Conservation (phyloP, 2,113 vertebrate species). For the Mastomys coucha region DNA sequence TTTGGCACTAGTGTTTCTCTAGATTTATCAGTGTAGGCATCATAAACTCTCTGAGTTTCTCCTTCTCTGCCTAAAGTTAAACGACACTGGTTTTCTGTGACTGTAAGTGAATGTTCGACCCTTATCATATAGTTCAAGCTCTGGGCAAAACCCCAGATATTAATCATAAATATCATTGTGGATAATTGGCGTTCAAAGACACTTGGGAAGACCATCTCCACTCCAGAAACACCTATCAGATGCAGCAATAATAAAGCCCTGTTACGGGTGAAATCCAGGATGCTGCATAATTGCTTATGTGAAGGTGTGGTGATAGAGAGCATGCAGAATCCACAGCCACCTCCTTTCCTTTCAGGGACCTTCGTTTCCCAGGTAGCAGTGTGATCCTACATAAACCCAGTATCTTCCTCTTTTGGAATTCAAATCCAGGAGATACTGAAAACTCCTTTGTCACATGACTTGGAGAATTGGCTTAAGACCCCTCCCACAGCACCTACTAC, state of each 20-base stretch:
- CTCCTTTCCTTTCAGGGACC: background rate
- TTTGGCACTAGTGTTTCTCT: background rate
- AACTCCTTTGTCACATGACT: background rate
- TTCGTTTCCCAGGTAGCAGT: background rate
- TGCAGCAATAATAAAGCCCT: background rate
- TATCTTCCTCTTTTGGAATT: background rate
- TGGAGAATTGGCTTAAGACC: background rate
- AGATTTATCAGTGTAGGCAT: background rate
- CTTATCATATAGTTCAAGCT: background rate
- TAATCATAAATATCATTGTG: background rate
- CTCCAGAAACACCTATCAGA: background rate
- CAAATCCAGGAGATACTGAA: background rate
- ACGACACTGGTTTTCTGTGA: background rate
- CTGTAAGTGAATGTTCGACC: background rate
- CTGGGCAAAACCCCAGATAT: background rate
- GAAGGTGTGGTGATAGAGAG: background rate
- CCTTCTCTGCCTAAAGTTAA: background rate
- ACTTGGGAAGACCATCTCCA: background rate
- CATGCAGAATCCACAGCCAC: background rate
- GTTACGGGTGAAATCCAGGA: accelerated
- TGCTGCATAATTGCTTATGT: background rate
- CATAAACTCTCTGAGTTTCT: background rate
- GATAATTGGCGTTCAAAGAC: background rate
- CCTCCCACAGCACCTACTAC: background rate
- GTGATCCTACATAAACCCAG: background rate